phyloP scores from a whole-genome alignment of 2,113 vertebrate species.

The Xerus inauris region DNA sequence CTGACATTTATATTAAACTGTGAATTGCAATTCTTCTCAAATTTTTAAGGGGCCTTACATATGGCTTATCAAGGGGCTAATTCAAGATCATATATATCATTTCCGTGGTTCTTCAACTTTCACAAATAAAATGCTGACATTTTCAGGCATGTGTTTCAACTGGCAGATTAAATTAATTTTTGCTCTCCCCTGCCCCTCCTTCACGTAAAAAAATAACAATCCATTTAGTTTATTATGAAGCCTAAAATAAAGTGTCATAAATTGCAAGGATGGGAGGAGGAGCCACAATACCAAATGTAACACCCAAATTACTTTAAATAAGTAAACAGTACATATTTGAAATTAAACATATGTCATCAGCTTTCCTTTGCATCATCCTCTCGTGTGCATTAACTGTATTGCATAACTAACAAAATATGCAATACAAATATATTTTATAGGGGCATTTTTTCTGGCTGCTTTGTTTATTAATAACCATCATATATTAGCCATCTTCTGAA shows the following conservation, averaged over 20 bases:
- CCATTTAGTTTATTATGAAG: background rate
- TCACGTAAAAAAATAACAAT: conserved; percentile 46
- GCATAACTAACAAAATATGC: background rate
- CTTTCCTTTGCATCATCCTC: background rate
- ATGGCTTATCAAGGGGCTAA: background rate
- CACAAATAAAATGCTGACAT: background rate
- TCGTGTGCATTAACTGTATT: background rate
- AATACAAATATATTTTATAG: background rate
- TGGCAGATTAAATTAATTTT: background rate
- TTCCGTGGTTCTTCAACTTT: background rate
- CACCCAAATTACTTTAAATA: background rate
- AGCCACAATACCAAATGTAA: background rate
- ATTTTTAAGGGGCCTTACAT: background rate
- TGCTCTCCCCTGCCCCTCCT: background rate
- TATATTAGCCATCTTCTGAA: background rate
- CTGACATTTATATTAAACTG: background rate
- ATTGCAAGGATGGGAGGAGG: background rate
- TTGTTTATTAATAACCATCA: background rate
- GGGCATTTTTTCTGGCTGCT: background rate
- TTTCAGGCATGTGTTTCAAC: background rate
- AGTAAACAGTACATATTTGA: background rate
- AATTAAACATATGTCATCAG: background rate
- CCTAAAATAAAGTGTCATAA: background rate
- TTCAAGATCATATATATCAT: background rate
- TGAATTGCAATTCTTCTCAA: background rate